Evolutionary conservation across 2,888 invertebrate species (phyloP), one percentile per base, ranked within the genome.

Genomic region (Epirrita christyi): DNA sequence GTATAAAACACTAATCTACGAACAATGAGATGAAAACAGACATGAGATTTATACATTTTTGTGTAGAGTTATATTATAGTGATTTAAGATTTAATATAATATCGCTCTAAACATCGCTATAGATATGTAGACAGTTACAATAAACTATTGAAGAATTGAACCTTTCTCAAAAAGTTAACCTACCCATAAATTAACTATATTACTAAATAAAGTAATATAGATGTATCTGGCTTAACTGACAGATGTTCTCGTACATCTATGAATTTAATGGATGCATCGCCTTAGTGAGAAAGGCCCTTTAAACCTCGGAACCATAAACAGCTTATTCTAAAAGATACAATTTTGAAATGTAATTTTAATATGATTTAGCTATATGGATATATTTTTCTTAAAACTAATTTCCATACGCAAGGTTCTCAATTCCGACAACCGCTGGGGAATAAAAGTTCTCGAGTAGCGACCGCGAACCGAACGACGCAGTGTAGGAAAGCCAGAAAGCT

Each of bases 281-380:
- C 43, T 38, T 47, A 27, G 43, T 52, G 38, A 37, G 38, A 42
- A 40, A 46, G 32, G 15, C 11, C 8, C 10, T 15, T 32, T 27
- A 36, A 57, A 52, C 51, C 54, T 45, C 45, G 47, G 29, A 64
- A 53, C 48, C 40, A 32, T 48, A 58, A 55, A 60, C 51, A 29
- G 29, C 55, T 63, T 61, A 64, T 40, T 43, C 41, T 43, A 54
- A 65, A 45, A 57, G 61, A 40, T 53, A 55, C 48, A 59, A 61
- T 53, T 57, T 66, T 58, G 48, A 66, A 61, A 68, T 52, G 61
- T 72, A 53, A 57, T 43, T 61, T 67, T 59, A 73, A 61, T n/a
- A 70, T 57, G 56, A 58, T 62, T 61, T 62, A 70, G 66, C 67
- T 67, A 64, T 65, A 64, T 64, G 67, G 68, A 70, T 74, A 71